Evolutionary conservation across 23 tunicate genomes (phyloP).

Genomic region (Styela clava): DNA sequence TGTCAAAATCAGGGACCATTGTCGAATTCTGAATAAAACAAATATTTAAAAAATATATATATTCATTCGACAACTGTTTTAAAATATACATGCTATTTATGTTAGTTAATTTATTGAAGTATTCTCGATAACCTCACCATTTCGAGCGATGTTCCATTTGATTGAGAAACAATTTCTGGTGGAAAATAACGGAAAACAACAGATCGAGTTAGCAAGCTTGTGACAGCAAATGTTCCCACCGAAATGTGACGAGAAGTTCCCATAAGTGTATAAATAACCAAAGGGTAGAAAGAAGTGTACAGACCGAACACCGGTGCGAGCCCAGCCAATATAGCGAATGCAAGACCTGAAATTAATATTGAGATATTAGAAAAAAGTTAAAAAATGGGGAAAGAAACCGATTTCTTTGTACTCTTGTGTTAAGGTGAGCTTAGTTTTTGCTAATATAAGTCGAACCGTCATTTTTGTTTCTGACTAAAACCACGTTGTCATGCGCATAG

Average conservation of each 20-base stretch:
- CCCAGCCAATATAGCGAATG: constrained; percentile 81
- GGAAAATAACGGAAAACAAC: constrained; percentile 60
- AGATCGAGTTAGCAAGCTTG: constrained; percentile 68
- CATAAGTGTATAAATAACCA: constrained; percentile 81
- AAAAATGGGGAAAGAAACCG: constrained; percentile 25
- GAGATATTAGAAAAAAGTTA: not conserved
- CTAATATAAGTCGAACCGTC: no score
- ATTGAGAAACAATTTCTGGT: not conserved
- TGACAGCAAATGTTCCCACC: constrained; percentile 90
- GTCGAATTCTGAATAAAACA: not conserved
- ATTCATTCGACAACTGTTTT: no score
- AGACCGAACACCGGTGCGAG: constrained; percentile 86
- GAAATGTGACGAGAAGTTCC: constrained; percentile 96
- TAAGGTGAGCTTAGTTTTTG: no score
- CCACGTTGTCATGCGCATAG: no score
- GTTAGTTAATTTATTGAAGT: no score
- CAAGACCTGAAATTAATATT: constrained; percentile 87
- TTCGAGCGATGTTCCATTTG: not conserved
- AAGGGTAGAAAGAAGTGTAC: constrained; percentile 88
- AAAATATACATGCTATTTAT: no score
- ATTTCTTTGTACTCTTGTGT: no score
- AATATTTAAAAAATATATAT: no score
- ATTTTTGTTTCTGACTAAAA: no score
- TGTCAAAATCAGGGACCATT: constrained; percentile 4
- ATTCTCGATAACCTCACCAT: not conserved